Evolutionary conservation across 2,888 invertebrate species (phyloP).

Genomic region (Epistrophe grossulariae): DNA sequence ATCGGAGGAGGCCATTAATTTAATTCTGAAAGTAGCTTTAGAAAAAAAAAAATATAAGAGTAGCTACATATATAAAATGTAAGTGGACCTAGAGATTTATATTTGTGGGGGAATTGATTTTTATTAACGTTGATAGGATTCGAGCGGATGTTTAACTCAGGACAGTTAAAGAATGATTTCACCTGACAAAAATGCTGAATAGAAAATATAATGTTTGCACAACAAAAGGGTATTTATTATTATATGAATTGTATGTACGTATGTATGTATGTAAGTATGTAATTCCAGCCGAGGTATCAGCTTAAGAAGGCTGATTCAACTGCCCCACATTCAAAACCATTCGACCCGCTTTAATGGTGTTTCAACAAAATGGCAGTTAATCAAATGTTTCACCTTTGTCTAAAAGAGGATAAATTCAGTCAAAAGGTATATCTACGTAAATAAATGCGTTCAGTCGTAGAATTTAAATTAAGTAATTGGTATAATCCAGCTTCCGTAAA

Average conservation of each 20-base stretch:
- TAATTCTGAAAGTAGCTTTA: slow-evolving; percentile 42
- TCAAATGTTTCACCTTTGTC: background rate
- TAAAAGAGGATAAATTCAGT: background rate
- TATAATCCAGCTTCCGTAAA: background rate
- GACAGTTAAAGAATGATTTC: slow-evolving; percentile 4
- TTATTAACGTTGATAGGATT: slow-evolving; percentile 54
- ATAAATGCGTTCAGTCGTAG: background rate
- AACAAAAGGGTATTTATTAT: background rate
- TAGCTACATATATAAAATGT: slow-evolving; percentile 4
- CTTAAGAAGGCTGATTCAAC: background rate
- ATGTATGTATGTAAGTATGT: too few species aligned
- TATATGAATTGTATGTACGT: too few species aligned
- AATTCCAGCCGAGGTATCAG: background rate
- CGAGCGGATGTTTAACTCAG: background rate
- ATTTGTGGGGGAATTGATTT: slow-evolving; percentile 26
- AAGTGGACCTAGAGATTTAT: slow-evolving; percentile 55
- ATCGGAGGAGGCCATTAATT: slow-evolving; percentile 51
- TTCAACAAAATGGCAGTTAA: background rate
- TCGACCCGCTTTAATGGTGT: background rate
- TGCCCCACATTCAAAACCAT: background rate
- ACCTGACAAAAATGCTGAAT: background rate
- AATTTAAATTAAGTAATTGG: slow-evolving; percentile 7
- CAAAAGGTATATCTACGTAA: background rate
- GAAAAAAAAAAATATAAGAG: background rate
- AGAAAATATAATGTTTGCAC: background rate